A percentile compares a stretch with the other conserved stretches of the same genome.
Conservation (phyloP, 2,797 vertebrate genomes). For the Gastrophryne carolinensis region DNA sequence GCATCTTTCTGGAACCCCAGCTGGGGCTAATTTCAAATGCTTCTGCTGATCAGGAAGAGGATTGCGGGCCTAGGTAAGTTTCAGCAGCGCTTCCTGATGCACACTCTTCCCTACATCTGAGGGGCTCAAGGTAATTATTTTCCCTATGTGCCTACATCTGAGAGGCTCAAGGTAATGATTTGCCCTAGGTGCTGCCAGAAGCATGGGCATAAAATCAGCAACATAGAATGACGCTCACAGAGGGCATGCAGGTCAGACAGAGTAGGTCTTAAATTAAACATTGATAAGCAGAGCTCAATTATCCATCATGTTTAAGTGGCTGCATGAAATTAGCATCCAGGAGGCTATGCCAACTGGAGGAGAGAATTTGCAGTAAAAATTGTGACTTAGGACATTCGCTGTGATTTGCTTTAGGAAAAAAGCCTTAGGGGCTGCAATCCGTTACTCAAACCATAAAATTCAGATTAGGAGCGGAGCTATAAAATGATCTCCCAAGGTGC, state of each 20-base stretch:
- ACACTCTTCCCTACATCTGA: no score
- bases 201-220: conserved; percentile 73
- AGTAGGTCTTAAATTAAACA: conserved; percentile 70
- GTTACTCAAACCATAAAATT: conserved; percentile 55
- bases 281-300: conserved; percentile 68
- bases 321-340: conserved; percentile 66
- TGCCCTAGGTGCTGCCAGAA: conserved; percentile 71
- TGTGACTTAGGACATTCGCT: conserved; percentile 52
- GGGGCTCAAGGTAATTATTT: no score
- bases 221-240: conserved; percentile 66
- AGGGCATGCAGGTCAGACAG: conserved; percentile 70
- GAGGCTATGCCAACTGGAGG: conserved; percentile 56
- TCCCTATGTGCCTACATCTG: conserved; percentile 54
- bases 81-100: no score
- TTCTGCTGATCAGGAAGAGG: no score
- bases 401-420: conserved; percentile 47
- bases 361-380: conserved; percentile 60
- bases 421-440: conserved; percentile 38
- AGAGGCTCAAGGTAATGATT: conserved; percentile 63
- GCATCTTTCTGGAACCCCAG: no score
- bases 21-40: no score
- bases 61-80: no score
- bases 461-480: conserved; percentile 44
- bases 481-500: conserved; percentile 46
- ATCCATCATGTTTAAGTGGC: conserved; percentile 64